A percentile compares a stretch with the other conserved stretches of the same genome.
These are phyloP conservation scores for Napeogenes inachia DNA, from an alignment of 2,888 invertebrate species.

Conservation along the genomic window DNA sequence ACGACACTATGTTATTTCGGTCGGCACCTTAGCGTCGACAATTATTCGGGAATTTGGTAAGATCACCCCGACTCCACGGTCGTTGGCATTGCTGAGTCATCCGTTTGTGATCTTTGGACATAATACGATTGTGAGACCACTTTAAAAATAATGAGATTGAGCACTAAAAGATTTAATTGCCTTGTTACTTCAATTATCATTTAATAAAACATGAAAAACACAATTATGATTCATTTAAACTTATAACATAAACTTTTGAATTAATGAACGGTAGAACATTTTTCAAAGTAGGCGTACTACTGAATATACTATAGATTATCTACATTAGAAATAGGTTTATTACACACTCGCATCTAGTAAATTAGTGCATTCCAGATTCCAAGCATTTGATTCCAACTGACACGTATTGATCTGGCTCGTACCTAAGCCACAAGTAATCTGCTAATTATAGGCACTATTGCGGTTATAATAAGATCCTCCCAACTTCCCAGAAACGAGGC, in stretches of 20 bases:
- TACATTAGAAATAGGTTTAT: background rate
- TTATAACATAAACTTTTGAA: too few relatives aligned
- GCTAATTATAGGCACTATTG: slow-evolving; percentile 78
- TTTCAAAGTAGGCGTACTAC: too few relatives aligned
- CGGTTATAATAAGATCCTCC: slow-evolving; percentile 78
- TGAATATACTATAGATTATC: too few relatives aligned
- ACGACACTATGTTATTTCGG: slow-evolving; percentile 68
- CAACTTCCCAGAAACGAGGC: slow-evolving; percentile 77
- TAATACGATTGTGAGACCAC: slow-evolving; percentile 22
- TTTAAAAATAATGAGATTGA: slow-evolving; percentile 22
- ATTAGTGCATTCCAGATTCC: slow-evolving; percentile 49
- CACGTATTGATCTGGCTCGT: slow-evolving; percentile 62
- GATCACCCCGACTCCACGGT: slow-evolving; percentile 72
- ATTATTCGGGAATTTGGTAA: slow-evolving; percentile 75
- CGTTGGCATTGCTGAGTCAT: slow-evolving; percentile 67
- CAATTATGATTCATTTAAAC: too few relatives aligned
- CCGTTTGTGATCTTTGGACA: slow-evolving; percentile 59
- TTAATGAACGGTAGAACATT: too few relatives aligned
- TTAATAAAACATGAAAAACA: too few relatives aligned
- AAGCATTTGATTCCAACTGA: slow-evolving; percentile 54
- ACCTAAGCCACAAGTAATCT: slow-evolving; percentile 67
- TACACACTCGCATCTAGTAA: slow-evolving; percentile 35
- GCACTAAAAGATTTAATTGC: too few relatives aligned
- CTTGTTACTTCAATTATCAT: too few relatives aligned
- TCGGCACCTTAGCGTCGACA: slow-evolving; percentile 71